Percentiles rank a stretch among this genome's conserved stretches.
Conservation (phyloP, 2,888 invertebrate species). For the Cynaeus angustus region DNA sequence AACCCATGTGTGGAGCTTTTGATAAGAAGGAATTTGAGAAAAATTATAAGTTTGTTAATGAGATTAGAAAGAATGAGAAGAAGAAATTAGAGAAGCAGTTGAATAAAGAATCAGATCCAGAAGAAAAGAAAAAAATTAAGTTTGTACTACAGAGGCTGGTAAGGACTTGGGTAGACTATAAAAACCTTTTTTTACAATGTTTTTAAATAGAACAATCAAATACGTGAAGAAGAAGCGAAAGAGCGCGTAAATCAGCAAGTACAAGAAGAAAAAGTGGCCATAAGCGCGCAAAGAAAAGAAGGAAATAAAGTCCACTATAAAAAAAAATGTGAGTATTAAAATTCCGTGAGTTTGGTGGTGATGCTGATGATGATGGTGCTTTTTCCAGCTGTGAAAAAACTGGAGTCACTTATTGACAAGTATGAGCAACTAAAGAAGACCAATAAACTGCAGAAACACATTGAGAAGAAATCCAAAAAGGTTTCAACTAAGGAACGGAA, state of each 20-base stretch:
- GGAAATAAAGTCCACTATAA: conserved; percentile 80
- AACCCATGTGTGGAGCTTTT: conserved; percentile 87
- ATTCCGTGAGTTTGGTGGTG: no score
- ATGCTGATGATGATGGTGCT: conserved; percentile 5
- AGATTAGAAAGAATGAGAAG: conserved; percentile 83
- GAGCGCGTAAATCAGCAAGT: conserved; percentile 75
- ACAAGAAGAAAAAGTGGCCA: conserved; percentile 73
- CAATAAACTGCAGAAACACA: conserved; percentile 86
- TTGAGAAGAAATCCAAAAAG: conserved; percentile 87
- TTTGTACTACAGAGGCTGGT: conserved; percentile 82
- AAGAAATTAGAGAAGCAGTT: conserved; percentile 77
- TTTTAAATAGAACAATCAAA: conserved; percentile 80
- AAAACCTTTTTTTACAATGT: not conserved
- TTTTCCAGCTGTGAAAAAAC: conserved; percentile 84
- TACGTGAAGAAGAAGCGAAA: conserved; percentile 78
- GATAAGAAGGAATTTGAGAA: conserved; percentile 83
- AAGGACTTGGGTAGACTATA: conserved; percentile 53
- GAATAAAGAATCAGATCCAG: conserved; percentile 76
- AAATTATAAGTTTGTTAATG: conserved; percentile 85
- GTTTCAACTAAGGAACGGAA: conserved; percentile 71
- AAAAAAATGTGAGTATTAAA: conserved; percentile 79
- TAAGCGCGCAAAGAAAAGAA: conserved; percentile 71
- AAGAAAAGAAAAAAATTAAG: conserved; percentile 79
- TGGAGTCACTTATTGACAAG: conserved; percentile 84
- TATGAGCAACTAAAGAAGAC: conserved; percentile 86